Evolutionary conservation across 2,888 invertebrate genomes (phyloP).

Genomic region (Ochropacha duplaris): DNA sequence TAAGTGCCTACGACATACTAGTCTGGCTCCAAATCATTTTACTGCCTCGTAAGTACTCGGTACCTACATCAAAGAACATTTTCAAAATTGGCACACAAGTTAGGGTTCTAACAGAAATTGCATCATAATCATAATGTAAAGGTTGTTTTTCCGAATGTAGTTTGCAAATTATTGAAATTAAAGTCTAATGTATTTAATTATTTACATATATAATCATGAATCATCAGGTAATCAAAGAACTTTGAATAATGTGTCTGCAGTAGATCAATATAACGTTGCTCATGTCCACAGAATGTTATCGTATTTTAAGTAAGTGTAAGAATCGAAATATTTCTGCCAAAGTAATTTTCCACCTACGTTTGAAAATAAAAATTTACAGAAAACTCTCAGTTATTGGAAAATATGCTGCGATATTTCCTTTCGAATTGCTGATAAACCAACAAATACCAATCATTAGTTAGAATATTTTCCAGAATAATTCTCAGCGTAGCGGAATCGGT

Average conservation of each 20-base stretch:
- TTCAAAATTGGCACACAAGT: not conserved
- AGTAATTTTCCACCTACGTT: not conserved
- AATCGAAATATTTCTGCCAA: not conserved
- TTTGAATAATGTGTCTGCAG: not conserved
- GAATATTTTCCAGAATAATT: conserved; percentile 6
- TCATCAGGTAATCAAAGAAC: no score
- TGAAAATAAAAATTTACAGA: not conserved
- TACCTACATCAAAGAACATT: not conserved
- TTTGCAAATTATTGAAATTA: no score
- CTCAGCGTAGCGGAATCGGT: conserved; percentile 29
- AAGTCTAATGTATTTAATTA: no score
- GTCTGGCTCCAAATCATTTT: conserved; percentile 10
- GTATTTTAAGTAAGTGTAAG: not conserved
- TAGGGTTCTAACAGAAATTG: not conserved
- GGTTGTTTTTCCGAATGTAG: no score
- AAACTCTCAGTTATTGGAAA: not conserved
- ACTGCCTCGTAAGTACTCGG: not conserved
- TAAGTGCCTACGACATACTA: conserved; percentile 9
- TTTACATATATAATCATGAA: no score
- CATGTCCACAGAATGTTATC: not conserved
- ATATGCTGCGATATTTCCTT: not conserved
- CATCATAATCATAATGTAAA: no score
- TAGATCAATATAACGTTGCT: not conserved
- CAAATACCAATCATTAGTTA: conserved; percentile 1
- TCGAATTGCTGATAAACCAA: not conserved